Conservation (phyloP, 2,113 vertebrate genomes). For the Poeciliopsis occidentalis region DNA sequence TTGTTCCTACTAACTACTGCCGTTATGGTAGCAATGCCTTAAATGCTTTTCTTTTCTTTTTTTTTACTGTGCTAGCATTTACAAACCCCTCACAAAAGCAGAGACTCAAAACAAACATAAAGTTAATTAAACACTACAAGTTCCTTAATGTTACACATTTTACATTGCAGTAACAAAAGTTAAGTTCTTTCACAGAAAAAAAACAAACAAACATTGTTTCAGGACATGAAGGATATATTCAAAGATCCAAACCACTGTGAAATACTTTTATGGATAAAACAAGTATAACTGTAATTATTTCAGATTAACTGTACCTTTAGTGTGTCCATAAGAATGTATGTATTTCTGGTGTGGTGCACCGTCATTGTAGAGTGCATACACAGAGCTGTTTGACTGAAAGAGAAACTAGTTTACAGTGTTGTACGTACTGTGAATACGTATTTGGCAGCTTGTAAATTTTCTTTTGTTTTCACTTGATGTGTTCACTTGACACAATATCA, state of each 20-base stretch:
- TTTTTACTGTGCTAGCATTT: background rate
- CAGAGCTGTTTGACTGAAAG: slow-evolving; percentile 77
- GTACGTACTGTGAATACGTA: background rate
- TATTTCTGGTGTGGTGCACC: slow-evolving; percentile 79
- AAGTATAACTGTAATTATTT: background rate
- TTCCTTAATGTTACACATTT: background rate
- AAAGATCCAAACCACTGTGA: background rate
- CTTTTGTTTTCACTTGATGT: background rate
- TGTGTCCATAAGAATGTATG: slow-evolving; percentile 80
- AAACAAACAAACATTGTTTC: background rate
- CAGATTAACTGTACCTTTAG: slow-evolving; percentile 85
- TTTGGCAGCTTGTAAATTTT: background rate
- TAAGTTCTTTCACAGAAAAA: background rate
- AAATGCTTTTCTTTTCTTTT: background rate
- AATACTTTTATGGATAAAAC: background rate
- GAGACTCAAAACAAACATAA: background rate
- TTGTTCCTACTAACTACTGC: too few species aligned
- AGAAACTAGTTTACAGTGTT: slow-evolving; percentile 1
- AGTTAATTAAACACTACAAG: background rate
- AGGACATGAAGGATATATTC: background rate
- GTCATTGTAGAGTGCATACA: slow-evolving; percentile 91
- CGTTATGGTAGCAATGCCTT: too few species aligned
- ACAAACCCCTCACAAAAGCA: background rate
- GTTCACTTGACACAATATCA: too few species aligned
- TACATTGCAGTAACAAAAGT: background rate